Evolutionary conservation across 92 coral and sea anemone genomes (phyloP), one percentile per base, ranked within the genome.

Genomic region (Isaurus tuberculatus): DNA sequence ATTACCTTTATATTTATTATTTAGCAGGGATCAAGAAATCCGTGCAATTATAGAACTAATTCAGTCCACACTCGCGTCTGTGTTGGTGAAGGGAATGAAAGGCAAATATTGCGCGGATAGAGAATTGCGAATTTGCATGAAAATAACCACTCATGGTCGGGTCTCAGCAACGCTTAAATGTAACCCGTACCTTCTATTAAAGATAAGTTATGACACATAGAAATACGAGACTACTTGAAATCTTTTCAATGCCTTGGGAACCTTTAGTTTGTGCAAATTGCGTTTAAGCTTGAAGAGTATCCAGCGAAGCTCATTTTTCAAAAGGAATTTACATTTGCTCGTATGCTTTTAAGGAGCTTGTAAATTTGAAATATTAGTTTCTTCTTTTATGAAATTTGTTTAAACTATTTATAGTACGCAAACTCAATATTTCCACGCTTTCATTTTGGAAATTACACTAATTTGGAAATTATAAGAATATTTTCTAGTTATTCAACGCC

Each of bases 331-430:
- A 15, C 34, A 5, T 26, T 58, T 77, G 81, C 81, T 75, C 57
- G 81, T 75, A 65, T 75, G 81, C 10, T 5, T 33, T 55, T 15
- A 75, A 53, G 49, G 48, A 34, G 51, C 46, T 42, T 20, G 82
- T 16, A 77, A 58, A 60, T 17, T 57, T 15, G 4, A 14, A 77
- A 77, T 77, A 57, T 57, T 43, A 55, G 27, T 68, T 10, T 64
- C 49, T n/a, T 36, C 58, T 17, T 33, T 22, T n/a, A 16, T 33
- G 25, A 10, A 23, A 42, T 29, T 37, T 67, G 68, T 77, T 77
- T 34, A 58, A 46, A 31, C 66, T 77, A 77, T 77, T 77, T 55
- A 58, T 77, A 77, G 82, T 26, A 57, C 14, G 49, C 82, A 77
- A 60, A 57, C 20, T 23, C 23, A 55, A 40, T 57, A 57, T 33